Evolutionary conservation across 2,888 invertebrate genomes (phyloP).

Genomic region (Cosmia trapezina): DNA sequence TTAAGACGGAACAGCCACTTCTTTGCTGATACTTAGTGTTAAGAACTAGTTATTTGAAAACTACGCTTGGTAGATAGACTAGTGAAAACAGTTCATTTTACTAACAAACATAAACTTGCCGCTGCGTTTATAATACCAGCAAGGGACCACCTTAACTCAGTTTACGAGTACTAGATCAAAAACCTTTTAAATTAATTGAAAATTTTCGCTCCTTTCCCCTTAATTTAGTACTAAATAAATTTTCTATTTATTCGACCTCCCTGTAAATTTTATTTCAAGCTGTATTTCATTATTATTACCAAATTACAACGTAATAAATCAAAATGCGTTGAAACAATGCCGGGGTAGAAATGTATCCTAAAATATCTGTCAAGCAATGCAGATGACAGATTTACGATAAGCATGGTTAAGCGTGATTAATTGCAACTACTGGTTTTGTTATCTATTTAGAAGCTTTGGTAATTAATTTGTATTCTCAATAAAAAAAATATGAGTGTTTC

Average conservation of each 20-base stretch:
- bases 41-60: not conserved
- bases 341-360: slow-evolving; percentile 19
- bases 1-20: too few species aligned
- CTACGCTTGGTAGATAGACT: not conserved
- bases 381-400: slow-evolving; percentile 55
- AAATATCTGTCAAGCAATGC: slow-evolving; percentile 49
- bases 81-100: too few species aligned
- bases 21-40: too few species aligned
- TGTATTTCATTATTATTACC: slow-evolving; percentile 48
- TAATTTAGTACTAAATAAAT: slow-evolving; percentile 17
- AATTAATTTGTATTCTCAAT: slow-evolving; percentile 16
- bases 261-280: slow-evolving; percentile 33
- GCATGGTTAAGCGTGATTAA: slow-evolving; percentile 48
- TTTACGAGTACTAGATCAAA: not conserved
- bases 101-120: too few species aligned
- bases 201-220: not conserved
- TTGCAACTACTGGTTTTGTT: slow-evolving; percentile 18
- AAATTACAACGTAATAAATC: slow-evolving; percentile 56
- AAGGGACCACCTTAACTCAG: not conserved
- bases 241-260: slow-evolving; percentile 19
- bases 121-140: not conserved
- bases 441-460: slow-evolving; percentile 24
- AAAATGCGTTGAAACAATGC: slow-evolving; percentile 43
- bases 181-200: slow-evolving; percentile 4
- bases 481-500: not conserved